phyloP scores from a whole-genome alignment of 2,888 invertebrate species.

The Adineta ricciae region DNA sequence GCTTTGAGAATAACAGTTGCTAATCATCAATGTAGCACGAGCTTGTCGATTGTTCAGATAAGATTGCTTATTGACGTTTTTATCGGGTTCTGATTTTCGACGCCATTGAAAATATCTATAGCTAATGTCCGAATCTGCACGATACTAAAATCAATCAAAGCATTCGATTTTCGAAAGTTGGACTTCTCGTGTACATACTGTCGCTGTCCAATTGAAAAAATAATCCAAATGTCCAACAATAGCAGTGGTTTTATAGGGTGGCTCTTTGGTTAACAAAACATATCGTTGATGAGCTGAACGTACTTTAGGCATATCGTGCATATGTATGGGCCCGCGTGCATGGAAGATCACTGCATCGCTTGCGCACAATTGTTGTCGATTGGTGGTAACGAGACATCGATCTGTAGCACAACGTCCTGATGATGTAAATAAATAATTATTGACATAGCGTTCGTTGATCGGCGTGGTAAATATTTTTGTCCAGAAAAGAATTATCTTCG shows the following conservation, averaged over 20 bases:
- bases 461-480: not conserved
- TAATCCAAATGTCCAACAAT: not conserved
- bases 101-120: not conserved
- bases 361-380: not conserved
- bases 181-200: not conserved
- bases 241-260: not conserved
- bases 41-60: constrained; percentile 6
- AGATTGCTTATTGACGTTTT: not conserved
- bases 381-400: not conserved
- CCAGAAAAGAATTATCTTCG: constrained; percentile 8
- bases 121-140: not conserved
- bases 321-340: not conserved
- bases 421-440: not conserved
- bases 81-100: not conserved
- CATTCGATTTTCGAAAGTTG: no score
- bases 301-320: not conserved
- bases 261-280: not conserved
- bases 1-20: constrained; percentile 9
- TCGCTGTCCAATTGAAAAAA: constrained; percentile 11
- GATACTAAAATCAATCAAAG: not conserved
- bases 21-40: not conserved
- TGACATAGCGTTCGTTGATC: not conserved
- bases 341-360: not conserved
- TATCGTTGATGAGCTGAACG: not conserved
- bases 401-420: not conserved